Evolutionary conservation across 2,888 invertebrate genomes (phyloP), one percentile per base, ranked within the genome.

Genomic region (Tinea trinotella): DNA sequence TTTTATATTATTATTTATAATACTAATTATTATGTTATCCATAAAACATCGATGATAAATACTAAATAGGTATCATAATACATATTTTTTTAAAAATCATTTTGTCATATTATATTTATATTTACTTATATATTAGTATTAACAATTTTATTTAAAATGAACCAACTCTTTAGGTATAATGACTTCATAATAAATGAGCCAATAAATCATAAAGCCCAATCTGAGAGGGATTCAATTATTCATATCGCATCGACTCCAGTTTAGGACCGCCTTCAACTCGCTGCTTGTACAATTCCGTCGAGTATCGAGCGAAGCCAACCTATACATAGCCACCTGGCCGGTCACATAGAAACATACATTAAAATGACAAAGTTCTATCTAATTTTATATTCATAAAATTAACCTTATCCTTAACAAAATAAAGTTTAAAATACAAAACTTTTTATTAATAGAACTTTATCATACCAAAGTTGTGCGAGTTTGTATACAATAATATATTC

Each of bases 401-500:
- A 76, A 81, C 84, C 66, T 64, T 83, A 72, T 81, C 78, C n/a
- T 70, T 72, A 24, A 24, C 2, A 12, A 2, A 3, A 50, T 50
- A 50, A 24, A 50, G 50, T 6, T 19, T 24, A 50, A 50, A 19
- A 12, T 40, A 40, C 9, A 13, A 4, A 3, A 17, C 19, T 15
- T 17, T 15, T 12, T 20, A n/a, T 24, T n/a, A n/a, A 50, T 50
- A 50, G 2, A 24, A 50, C 24, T 10, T 9, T 50, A n/a, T 50
- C 24, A 24, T 6, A 50, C 12, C 5, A 24, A 12, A 13, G 13
- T 15, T 24, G 17, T 17, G 19, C 4, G 3, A 17, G 9, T 83
- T 82, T 80, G 82, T 84, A 84, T 83, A 84, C 84, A 84, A 84
- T 84, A 84, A 85, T 57, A 83, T 84, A 85, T 85, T 83, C 82